Base-by-base conservation (phyloP, 2,113 vertebrate species). In the Ophiodon elongatus region DNA sequence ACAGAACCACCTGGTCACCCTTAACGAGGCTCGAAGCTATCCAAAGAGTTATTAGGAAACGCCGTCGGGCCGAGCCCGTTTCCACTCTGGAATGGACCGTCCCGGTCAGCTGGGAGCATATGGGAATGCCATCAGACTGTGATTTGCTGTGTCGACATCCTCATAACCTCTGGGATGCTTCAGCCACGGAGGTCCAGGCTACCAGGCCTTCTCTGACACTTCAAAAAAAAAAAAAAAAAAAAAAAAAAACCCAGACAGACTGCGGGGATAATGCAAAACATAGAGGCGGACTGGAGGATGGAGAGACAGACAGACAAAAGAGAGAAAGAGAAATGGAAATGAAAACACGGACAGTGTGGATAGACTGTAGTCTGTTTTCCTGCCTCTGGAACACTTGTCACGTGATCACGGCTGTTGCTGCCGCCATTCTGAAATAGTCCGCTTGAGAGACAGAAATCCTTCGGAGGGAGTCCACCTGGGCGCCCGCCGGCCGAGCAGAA, bases 81-180 rank as follows among this genome's bases (percentile, higher is more conserved):
- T 50, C 0, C 8, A 0, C 14, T 57, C 64, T 23, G 79, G 52
- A 45, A 56, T 63, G 80, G 50, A 76, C 68, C 2, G 56, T 83
- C 69, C 60, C 13, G 60, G 84, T 83, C 88, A 80, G 45, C 73
- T 78, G 92, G 81, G 89, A 95, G 92, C 96, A 96, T 94, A 94
- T 96, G 96, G 96, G 92, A 95, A 95, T 93, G 93, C 94, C 95
- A 94, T 95, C 94, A 96, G 86, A 92, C 82, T 90, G 93, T 94
- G 96, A 96, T 96, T 95, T 96, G 95, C 95, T 95, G 95, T 94
- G 95, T 94, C 94, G 95, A 95, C 95, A 96, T 96, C 94, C 95
- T 91, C 88, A 92, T 96, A 96, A 97, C 95, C 95, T 96, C 94
- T 95, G 93, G 92, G 91, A 19, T 91, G 95, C 92, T 94, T 94